phyloP scores from a whole-genome alignment of 2,797 vertebrate genomes.

The Acestrorhynchus altus region DNA sequence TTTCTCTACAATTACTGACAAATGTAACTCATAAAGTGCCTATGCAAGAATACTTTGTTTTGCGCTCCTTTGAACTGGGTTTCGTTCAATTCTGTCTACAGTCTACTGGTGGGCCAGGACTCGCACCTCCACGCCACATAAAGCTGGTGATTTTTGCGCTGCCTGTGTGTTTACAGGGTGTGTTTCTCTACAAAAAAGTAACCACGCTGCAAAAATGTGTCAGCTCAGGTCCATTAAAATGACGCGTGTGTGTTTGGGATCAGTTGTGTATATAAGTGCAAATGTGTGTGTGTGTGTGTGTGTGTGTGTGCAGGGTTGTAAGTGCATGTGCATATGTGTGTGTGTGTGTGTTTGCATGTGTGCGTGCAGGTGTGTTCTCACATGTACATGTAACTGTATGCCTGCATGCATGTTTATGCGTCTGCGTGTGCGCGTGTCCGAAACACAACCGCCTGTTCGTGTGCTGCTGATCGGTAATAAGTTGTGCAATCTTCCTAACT shows the following conservation, averaged over 20 bases:
- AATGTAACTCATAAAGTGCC: slow-evolving; percentile 83
- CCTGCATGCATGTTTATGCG: slow-evolving; percentile 12
- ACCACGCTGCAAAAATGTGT: slow-evolving; percentile 58
- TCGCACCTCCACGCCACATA: slow-evolving; percentile 53
- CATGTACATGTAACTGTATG: background rate
- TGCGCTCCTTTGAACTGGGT: slow-evolving; percentile 48
- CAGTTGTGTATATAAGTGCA: slow-evolving; percentile 17
- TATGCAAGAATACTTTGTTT: slow-evolving; percentile 76
- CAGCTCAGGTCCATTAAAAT: slow-evolving; percentile 58
- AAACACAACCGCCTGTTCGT: slow-evolving; percentile 60
- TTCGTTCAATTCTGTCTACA: slow-evolving; percentile 41
- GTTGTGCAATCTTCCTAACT: slow-evolving; percentile 62
- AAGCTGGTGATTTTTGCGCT: slow-evolving; percentile 59
- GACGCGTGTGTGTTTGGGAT: slow-evolving; percentile 18
- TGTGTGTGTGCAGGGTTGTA: background rate
- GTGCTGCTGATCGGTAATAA: slow-evolving; percentile 63
- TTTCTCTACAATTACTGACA: slow-evolving; percentile 68
- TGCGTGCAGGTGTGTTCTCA: background rate
- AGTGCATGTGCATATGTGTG: slow-evolving; percentile 26
- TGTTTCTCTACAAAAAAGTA: slow-evolving; percentile 58
- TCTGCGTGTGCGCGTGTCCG: slow-evolving; percentile 50
- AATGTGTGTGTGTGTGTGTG: slow-evolving; percentile 31
- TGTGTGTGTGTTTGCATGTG: slow-evolving; percentile 29
- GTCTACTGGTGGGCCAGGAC: slow-evolving; percentile 50
- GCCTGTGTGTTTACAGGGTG: slow-evolving; percentile 52